Evolutionary conservation across 2,888 invertebrate genomes (phyloP).

Genomic region (Blera fallax): DNA sequence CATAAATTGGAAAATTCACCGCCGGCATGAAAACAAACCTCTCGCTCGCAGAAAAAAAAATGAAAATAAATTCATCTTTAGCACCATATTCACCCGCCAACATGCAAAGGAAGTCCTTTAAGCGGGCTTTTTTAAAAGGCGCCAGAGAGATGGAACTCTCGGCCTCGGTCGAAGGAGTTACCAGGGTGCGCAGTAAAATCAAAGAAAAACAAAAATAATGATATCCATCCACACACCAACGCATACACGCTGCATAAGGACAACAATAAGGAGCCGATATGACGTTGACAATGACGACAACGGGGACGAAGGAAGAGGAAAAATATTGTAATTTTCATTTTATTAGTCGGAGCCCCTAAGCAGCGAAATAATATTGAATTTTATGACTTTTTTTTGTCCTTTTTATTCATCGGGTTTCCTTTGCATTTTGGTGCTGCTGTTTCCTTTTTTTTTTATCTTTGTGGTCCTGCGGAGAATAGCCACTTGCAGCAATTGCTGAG

Average conservation of each 20-base stretch:
- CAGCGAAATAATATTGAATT: conserved; percentile 60
- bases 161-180: not conserved
- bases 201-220: conserved; percentile 50
- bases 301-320: not conserved
- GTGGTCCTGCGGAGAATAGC: not conserved
- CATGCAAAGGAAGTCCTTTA: not conserved
- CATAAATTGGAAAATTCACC: conserved; percentile 70
- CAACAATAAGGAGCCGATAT: conserved; percentile 44
- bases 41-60: conserved; percentile 31
- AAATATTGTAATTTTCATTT: conserved; percentile 69
- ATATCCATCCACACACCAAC: conserved; percentile 6
- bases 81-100: conserved; percentile 19
- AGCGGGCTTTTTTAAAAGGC: not conserved
- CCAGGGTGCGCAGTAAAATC: not conserved
- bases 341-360: conserved; percentile 54
- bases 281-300: not conserved
- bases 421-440: not conserved
- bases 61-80: conserved; percentile 49
- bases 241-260: conserved; percentile 27
- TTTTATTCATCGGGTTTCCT: not conserved
- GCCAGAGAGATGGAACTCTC: not conserved
- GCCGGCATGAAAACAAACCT: conserved; percentile 59
- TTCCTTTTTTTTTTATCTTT: not conserved
- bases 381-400: conserved; percentile 51
- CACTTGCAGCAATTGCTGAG: conserved; percentile 35